A percentile compares a stretch with the other conserved stretches of the same genome.
phyloP scores from a whole-genome alignment of 2,888 invertebrate genomes.

The Heteromurus nitidus region DNA sequence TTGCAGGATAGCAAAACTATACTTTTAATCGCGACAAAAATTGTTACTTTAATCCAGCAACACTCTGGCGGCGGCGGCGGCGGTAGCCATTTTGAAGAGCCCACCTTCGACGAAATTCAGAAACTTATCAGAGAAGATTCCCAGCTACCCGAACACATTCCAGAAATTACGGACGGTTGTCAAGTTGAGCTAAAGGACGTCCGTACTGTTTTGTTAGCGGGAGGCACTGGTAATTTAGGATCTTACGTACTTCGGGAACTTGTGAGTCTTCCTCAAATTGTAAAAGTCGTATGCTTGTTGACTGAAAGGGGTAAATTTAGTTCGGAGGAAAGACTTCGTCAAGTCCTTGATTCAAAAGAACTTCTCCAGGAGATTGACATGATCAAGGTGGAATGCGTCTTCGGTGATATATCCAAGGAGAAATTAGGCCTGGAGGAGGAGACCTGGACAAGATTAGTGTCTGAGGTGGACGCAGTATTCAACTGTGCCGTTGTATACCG shows the following conservation, averaged over 20 bases:
- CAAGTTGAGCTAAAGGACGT: too few species aligned
- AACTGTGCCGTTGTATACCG: not conserved
- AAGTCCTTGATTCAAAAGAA: too few species aligned
- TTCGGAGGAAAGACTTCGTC: too few species aligned
- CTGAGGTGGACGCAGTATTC: not conserved
- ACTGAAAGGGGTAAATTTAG: too few species aligned
- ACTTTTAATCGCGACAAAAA: too few species aligned
- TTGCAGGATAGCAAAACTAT: not conserved
- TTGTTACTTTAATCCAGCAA: too few species aligned
- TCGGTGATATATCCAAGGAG: not conserved
- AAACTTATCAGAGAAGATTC: not conserved
- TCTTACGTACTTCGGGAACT: conserved; percentile 51
- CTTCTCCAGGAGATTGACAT: not conserved
- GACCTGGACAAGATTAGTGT: not conserved
- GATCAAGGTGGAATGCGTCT: not conserved
- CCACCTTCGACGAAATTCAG: not conserved
- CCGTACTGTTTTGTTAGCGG: conserved; percentile 49
- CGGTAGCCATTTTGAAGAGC: not conserved
- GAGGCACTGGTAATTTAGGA: conserved; percentile 61
- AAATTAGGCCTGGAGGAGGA: not conserved
- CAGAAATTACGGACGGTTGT: too few species aligned
- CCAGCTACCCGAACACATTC: not conserved
- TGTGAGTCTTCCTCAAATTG: not conserved
- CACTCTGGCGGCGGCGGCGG: not conserved
- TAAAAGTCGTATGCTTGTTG: conserved; percentile 29